phyloP scores from a whole-genome alignment of 2,797 vertebrate genomes.

The Sylvilagus floridanus region DNA sequence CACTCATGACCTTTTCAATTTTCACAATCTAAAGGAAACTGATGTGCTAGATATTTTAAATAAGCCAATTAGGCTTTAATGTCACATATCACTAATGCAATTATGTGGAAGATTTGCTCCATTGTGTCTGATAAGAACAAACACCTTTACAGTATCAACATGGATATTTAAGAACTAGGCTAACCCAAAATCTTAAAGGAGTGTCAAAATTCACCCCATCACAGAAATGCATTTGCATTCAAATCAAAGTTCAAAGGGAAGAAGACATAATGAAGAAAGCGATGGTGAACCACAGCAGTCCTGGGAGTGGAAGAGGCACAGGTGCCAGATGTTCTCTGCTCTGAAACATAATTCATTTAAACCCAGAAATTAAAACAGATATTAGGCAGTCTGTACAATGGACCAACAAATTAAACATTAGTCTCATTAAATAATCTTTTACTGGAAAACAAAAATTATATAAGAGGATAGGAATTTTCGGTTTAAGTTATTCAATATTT shows the following conservation, averaged over 20 bases:
- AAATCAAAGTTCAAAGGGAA: conserved; percentile 42
- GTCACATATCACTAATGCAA: conserved; percentile 89
- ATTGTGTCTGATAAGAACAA: conserved; percentile 88
- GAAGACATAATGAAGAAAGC: background rate
- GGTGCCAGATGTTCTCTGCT: background rate
- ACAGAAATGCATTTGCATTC: background rate
- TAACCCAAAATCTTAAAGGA: conserved; percentile 65
- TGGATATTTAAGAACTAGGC: conserved; percentile 81
- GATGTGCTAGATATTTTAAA: conserved; percentile 88
- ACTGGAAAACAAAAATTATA: conserved; percentile 22
- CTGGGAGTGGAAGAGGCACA: background rate
- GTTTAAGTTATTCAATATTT: background rate
- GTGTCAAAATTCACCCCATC: conserved; percentile 49
- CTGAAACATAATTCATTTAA: conserved; percentile 26
- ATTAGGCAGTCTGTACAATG: background rate
- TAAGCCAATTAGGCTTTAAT: conserved; percentile 88
- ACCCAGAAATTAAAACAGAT: conserved; percentile 1
- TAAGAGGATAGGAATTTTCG: background rate
- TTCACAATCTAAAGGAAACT: conserved; percentile 87
- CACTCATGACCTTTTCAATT: conserved; percentile 88
- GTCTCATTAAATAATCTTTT: conserved; percentile 32
- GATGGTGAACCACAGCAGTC: background rate
- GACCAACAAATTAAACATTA: background rate
- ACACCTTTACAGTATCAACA: conserved; percentile 87
- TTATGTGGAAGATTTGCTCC: conserved; percentile 88